Percentiles rank a stretch among this genome's conserved stretches.
Conservation (phyloP, 2,888 invertebrate species). For the Acleris literana region DNA sequence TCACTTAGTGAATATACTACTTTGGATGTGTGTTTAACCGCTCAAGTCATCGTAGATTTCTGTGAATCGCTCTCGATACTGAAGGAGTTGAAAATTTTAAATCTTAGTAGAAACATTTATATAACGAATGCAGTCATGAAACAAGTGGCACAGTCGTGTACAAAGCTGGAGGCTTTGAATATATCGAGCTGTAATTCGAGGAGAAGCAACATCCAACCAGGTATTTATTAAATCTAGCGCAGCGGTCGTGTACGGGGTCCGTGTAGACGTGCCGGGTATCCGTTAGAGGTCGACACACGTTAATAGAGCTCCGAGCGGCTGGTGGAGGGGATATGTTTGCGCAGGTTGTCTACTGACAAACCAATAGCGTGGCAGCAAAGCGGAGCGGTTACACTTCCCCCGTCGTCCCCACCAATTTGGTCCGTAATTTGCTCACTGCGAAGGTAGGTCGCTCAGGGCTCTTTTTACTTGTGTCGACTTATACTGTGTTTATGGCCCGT, state of each 20-base stretch:
- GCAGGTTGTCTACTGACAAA: too few species aligned
- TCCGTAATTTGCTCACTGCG: too few species aligned
- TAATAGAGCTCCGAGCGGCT: too few species aligned
- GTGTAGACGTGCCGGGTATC: too few species aligned
- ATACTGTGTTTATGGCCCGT: too few species aligned
- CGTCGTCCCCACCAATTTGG: too few species aligned
- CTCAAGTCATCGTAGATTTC: constrained; percentile 59
- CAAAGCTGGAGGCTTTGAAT: constrained; percentile 71
- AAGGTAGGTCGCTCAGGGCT: too few species aligned
- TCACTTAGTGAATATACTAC: constrained; percentile 70
- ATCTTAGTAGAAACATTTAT: constrained; percentile 70
- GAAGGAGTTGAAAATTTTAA: constrained; percentile 70
- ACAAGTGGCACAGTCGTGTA: constrained; percentile 74
- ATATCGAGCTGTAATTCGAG: constrained; percentile 72
- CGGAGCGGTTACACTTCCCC: too few species aligned
- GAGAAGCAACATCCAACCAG: constrained; percentile 51
- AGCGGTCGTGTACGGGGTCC: neutral
- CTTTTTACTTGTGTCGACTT: too few species aligned
- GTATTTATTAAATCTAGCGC: constrained; percentile 43
- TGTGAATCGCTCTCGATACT: constrained; percentile 67
- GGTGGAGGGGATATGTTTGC: too few species aligned
- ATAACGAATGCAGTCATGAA: constrained; percentile 81
- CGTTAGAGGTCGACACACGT: too few species aligned
- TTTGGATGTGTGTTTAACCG: constrained; percentile 47
- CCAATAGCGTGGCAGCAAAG: too few species aligned